These are phyloP conservation scores for Aplysia californica DNA, from an alignment of 1,140 invertebrate species.

Conservation along the genomic window DNA sequence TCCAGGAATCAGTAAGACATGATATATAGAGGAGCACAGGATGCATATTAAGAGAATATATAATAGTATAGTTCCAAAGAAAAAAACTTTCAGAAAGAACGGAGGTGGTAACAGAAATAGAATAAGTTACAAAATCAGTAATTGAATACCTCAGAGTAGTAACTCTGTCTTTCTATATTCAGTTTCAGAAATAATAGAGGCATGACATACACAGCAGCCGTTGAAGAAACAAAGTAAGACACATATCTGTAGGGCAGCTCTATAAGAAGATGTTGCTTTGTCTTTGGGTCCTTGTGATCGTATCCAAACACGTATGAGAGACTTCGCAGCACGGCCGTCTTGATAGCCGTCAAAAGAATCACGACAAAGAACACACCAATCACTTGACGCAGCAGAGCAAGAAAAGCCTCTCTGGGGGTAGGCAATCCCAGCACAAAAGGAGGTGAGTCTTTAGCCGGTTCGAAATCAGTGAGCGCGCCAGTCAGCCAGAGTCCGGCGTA, in stretches of 20 bases:
- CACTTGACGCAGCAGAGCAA: slow-evolving; percentile 77
- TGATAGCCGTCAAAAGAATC: slow-evolving; percentile 76
- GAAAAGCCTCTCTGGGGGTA: slow-evolving; percentile 79
- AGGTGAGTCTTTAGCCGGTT: slow-evolving; percentile 69
- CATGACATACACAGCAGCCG: slow-evolving; percentile 79
- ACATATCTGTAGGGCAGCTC: slow-evolving; percentile 86
- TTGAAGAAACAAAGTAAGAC: slow-evolving; percentile 63
- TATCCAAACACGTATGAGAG: slow-evolving; percentile 77
- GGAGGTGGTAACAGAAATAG: too few relatives aligned
- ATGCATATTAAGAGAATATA: background rate
- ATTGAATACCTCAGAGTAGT: slow-evolving; percentile 18
- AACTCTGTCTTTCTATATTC: slow-evolving; percentile 9
- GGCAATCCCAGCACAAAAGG: slow-evolving; percentile 70
- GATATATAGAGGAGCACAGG: background rate
- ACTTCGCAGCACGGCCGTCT: slow-evolving; percentile 76
- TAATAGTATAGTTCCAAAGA: background rate
- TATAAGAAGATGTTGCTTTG: slow-evolving; percentile 67
- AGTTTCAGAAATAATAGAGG: slow-evolving; percentile 68
- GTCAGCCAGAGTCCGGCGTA: slow-evolving; percentile 83
- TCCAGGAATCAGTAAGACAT: background rate
- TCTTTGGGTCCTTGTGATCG: slow-evolving; percentile 67
- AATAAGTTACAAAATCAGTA: background rate
- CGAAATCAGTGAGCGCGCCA: slow-evolving; percentile 75
- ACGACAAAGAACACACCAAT: slow-evolving; percentile 81
- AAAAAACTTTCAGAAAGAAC: too few relatives aligned